Conservation (phyloP, 2,888 invertebrate species). For the Orgyia antiqua region DNA sequence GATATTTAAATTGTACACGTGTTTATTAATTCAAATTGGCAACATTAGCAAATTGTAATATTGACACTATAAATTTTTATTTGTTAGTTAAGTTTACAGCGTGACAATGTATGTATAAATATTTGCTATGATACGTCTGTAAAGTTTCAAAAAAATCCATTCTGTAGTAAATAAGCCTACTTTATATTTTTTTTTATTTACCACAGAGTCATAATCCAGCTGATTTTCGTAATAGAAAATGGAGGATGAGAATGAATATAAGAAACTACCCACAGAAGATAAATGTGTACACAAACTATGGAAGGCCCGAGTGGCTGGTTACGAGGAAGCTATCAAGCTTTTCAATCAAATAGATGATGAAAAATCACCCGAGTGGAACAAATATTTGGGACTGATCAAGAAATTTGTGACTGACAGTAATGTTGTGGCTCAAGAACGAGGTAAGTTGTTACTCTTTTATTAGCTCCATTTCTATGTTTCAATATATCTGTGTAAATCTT, state of each 20-base stretch:
- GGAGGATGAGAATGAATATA: slow-evolving; percentile 93
- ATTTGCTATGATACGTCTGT: too few relatives aligned
- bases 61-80: too few relatives aligned
- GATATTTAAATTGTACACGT: too few relatives aligned
- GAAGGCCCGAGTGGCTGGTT: slow-evolving; percentile 96
- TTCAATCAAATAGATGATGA: slow-evolving; percentile 94
- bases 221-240: too few relatives aligned
- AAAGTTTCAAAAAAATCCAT: too few relatives aligned
- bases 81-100: too few relatives aligned
- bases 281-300: slow-evolving; percentile 95
- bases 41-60: too few relatives aligned
- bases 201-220: too few relatives aligned
- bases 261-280: slow-evolving; percentile 92
- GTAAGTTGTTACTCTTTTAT: slow-evolving; percentile 43
- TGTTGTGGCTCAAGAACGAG: slow-evolving; percentile 97
- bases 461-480: not conserved
- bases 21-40: too few relatives aligned
- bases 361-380: slow-evolving; percentile 95
- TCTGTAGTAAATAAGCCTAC: too few relatives aligned
- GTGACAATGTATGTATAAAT: too few relatives aligned
- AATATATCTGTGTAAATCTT: not conserved
- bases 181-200: too few relatives aligned
- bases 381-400: slow-evolving; percentile 92
- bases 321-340: slow-evolving; percentile 93
- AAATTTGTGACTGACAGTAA: slow-evolving; percentile 97